Conservation (phyloP, 2,888 invertebrate genomes). For the Craniophora ligustri region DNA sequence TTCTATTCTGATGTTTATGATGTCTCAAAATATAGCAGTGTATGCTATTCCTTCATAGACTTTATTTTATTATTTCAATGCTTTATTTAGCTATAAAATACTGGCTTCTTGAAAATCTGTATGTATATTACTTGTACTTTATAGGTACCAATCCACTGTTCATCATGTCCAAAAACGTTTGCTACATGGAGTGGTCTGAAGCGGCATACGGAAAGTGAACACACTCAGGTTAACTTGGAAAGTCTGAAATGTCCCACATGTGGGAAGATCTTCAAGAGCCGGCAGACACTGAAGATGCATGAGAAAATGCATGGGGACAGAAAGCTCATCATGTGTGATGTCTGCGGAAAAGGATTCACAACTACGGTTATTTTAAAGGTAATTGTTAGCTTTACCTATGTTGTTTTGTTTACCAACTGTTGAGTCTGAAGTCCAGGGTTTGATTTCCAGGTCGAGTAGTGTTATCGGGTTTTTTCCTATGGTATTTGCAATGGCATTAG, state of each 20-base stretch:
- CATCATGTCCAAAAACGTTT: conserved; percentile 76
- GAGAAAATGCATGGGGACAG: conserved; percentile 69
- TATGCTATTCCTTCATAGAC: too few relatives aligned
- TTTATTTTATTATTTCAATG: too few relatives aligned
- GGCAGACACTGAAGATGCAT: conserved; percentile 74
- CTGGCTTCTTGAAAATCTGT: too few relatives aligned
- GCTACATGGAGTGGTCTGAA: conserved; percentile 75
- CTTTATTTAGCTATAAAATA: neutral
- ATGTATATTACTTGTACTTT: too few relatives aligned
- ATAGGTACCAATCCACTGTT: conserved; percentile 70
- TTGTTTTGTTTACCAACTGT: neutral
- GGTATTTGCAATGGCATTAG: too few relatives aligned
- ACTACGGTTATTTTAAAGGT: conserved; percentile 72
- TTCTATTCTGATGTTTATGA: too few relatives aligned
- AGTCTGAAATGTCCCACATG: conserved; percentile 73
- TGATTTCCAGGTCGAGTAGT: too few relatives aligned
- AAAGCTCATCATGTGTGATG: conserved; percentile 72
- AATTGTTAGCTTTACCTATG: neutral
- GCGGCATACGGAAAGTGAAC: conserved; percentile 74
- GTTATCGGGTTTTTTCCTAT: too few relatives aligned
- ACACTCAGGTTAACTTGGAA: conserved; percentile 66
- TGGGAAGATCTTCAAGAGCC: conserved; percentile 76
- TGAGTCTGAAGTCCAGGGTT: too few relatives aligned
- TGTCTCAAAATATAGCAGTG: too few relatives aligned
- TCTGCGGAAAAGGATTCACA: conserved; percentile 78